These are phyloP conservation scores for Macquaria australasica DNA, from an alignment of 2,113 vertebrate species.

Conservation along the genomic window DNA sequence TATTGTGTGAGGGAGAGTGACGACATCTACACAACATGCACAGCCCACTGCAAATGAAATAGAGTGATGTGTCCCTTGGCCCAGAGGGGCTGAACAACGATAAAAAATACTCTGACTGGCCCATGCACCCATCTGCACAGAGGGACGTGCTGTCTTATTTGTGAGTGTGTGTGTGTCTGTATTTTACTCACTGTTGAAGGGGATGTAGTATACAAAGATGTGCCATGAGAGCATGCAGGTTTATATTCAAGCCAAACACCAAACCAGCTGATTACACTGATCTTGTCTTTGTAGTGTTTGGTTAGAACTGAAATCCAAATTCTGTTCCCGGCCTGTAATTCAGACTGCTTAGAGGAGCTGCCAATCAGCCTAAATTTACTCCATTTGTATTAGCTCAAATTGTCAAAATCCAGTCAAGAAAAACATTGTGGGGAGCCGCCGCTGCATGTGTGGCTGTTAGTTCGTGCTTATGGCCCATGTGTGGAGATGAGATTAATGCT, in stretches of 20 bases:
- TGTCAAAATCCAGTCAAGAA: conserved; percentile 41
- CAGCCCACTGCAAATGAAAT: conserved; percentile 49
- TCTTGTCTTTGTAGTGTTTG: conserved; percentile 34
- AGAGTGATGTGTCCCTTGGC: conserved; percentile 57
- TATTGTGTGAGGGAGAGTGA: conserved; percentile 72
- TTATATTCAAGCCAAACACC: conserved; percentile 5
- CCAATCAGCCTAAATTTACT: conserved; percentile 22
- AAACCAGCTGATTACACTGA: conserved; percentile 28
- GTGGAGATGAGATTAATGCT: conserved; percentile 50
- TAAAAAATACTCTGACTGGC: conserved; percentile 68
- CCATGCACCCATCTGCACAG: conserved; percentile 62
- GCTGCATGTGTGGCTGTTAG: conserved; percentile 2
- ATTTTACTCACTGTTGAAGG: conserved; percentile 3
- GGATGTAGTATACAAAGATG: background rate
- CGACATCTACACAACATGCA: conserved; percentile 57
- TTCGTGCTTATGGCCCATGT: conserved; percentile 1
- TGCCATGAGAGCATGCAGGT: background rate
- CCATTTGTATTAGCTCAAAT: conserved; percentile 27
- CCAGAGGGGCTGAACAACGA: conserved; percentile 45
- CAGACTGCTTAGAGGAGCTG: conserved; percentile 20
- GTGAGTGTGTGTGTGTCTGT: conserved; percentile 20
- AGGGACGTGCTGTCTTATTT: conserved; percentile 38
- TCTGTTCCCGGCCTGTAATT: conserved; percentile 5
- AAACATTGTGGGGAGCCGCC: conserved; percentile 27
- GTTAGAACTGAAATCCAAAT: conserved; percentile 19